phyloP scores from a whole-genome alignment of 2,888 invertebrate genomes.

The Glyphotaelius pellucidus region DNA sequence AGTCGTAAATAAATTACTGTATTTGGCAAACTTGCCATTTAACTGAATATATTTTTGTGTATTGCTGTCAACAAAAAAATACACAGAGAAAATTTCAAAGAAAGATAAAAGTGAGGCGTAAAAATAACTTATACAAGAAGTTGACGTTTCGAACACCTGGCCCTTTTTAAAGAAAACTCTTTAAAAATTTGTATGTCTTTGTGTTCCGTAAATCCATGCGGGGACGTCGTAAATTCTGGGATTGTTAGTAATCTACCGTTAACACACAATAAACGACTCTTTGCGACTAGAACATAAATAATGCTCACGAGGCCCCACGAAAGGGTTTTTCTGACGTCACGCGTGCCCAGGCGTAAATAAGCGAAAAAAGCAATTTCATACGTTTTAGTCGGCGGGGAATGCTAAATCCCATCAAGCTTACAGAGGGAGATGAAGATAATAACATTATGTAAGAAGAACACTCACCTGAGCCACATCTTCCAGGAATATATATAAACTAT shows the following conservation, averaged over 20 bases:
- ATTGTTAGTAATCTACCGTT: slow-evolving; percentile 42
- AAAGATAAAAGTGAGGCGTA: background rate
- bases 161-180: slow-evolving; percentile 13
- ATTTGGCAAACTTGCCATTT: background rate
- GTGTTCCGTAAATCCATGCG: slow-evolving; percentile 5
- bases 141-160: background rate
- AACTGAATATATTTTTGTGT: background rate
- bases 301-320: background rate
- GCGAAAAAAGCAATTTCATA: slow-evolving; percentile 27
- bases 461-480: too few relatives aligned
- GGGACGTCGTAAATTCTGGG: slow-evolving; percentile 43
- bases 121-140: background rate
- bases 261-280: slow-evolving; percentile 39
- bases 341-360: slow-evolving; percentile 26
- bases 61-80: background rate
- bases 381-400: slow-evolving; percentile 2
- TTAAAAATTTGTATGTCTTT: slow-evolving; percentile 15
- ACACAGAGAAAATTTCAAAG: background rate
- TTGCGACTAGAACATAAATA: slow-evolving; percentile 35
- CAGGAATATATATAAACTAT: too few relatives aligned
- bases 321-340: background rate
- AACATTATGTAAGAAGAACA: too few relatives aligned
- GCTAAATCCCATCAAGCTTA: background rate
- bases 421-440: background rate
- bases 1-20: background rate